Conservation (phyloP, 2,797 vertebrate species). For the Cuniculus paca region DNA sequence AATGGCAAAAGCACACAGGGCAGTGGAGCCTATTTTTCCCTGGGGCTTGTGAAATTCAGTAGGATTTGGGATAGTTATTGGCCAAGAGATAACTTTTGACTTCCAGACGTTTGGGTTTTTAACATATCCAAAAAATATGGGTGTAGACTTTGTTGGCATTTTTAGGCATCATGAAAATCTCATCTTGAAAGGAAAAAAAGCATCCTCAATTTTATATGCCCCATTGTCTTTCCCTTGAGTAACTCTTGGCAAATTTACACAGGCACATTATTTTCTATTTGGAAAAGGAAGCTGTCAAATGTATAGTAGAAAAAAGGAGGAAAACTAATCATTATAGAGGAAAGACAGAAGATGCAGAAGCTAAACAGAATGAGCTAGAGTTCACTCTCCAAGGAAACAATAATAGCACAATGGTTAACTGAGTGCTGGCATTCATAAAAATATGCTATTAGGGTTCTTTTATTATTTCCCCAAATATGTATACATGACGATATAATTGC, state of each 20-base stretch:
- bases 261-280: not conserved
- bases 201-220: not conserved
- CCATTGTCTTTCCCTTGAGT: not conserved
- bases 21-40: fast-evolving
- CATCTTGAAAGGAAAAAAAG: not conserved
- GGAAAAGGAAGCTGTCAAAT: not conserved
- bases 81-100: not conserved
- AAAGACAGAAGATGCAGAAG: conserved; percentile 18
- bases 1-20: not conserved
- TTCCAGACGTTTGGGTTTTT: not conserved
- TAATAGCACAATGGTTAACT: conserved; percentile 24
- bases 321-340: not conserved
- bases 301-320: not conserved
- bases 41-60: not conserved
- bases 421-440: conserved; percentile 19
- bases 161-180: conserved; percentile 3
- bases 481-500: conserved; percentile 33
- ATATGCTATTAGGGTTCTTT: conserved; percentile 29
- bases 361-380: not conserved
- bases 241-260: not conserved
- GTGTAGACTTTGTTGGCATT: not conserved
- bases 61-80: not conserved
- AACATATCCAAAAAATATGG: not conserved
- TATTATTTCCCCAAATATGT: conserved; percentile 26
- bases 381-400: not conserved